A percentile compares a stretch with the other conserved stretches of the same genome.
Evolutionary conservation across 2,113 vertebrate species (phyloP).

Genomic region (Pagrus major): DNA sequence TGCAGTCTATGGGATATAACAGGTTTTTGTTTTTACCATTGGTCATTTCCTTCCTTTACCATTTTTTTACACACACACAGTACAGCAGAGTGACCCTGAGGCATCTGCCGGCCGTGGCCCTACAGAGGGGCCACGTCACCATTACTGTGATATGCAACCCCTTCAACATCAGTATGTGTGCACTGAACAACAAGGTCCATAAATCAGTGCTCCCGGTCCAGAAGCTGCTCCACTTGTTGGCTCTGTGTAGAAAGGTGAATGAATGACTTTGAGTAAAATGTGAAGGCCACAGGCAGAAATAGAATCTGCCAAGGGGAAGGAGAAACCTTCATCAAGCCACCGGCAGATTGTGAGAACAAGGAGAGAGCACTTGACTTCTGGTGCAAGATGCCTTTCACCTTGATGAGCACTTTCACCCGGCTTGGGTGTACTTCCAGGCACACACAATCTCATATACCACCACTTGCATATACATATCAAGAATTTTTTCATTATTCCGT

Average conservation of each 20-base stretch:
- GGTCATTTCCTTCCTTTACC: neutral
- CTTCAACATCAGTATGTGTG: neutral
- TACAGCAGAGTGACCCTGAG: neutral
- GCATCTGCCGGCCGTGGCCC: neutral
- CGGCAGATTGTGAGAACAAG: constrained; percentile 10
- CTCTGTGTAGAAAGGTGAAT: constrained; percentile 14
- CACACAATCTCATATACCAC: neutral
- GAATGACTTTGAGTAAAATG: constrained; percentile 60
- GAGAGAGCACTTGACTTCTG: constrained; percentile 40
- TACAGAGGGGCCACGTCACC: neutral
- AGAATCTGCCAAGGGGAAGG: constrained; percentile 46
- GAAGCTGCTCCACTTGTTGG: neutral
- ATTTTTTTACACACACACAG: constrained; percentile 16
- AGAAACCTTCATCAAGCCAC: constrained; percentile 61
- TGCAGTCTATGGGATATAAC: neutral
- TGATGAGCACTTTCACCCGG: constrained; percentile 33
- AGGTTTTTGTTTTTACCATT: neutral
- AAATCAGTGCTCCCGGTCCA: constrained; percentile 1
- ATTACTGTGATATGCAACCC: neutral
- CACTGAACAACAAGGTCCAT: constrained; percentile 14
- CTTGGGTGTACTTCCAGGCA: neutral
- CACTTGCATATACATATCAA: neutral
- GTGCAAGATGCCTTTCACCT: constrained; percentile 46
- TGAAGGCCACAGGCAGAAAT: constrained; percentile 56
- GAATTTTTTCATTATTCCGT: too few relatives aligned